Base-by-base conservation (phyloP, 2,113 vertebrate genomes). In the Corythornis cristatus region DNA sequence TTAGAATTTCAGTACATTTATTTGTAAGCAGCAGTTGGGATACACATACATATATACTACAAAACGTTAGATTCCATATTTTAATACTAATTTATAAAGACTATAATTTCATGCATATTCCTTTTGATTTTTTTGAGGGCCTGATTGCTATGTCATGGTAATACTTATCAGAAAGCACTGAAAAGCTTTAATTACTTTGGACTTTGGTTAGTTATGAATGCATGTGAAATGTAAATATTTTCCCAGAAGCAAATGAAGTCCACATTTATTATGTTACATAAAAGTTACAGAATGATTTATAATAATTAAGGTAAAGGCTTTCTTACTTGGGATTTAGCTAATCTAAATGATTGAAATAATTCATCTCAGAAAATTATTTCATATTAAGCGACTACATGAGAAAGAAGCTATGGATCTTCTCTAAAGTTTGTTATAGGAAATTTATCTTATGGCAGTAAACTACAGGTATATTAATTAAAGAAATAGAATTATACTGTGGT, bases 181-280 rank as follows among this genome's bases (percentile, higher is more conserved):
- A 95, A 97, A 97, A 98, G 93, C 95, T 95, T 97, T 98, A 98
- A 98, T 97, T 98, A 96, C 93, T 97, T 97, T 95, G 85, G 97
- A 96, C 96, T 95, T 97, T 51, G 56, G 54, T 96, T 97, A 91
- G 93, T 96, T 97, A 96, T 85, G 93, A 97, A 96, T 95, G 92
- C 91, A 95, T 96, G 85, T 68, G 96, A 97, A 97, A 97, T 97
- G 96, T 95, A 96, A 97, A 93, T 96, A 89, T 96, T 96, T 96
- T 86, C 92, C 94, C 88, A 95, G 96, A 96, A 98, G 96, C 94
- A 97, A 97, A 97, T 97, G 94, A 97, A 97, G 91, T 96, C 85
- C 80, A 94, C 82, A 95, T 97, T 98, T 98, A 97, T 97, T 97
- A 94, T 86, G 77, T 95, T 97, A 92, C 85, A 95, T 98, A 96